Evolutionary conservation across 2,113 vertebrate genomes (phyloP).

Genomic region (Turnix velox): DNA sequence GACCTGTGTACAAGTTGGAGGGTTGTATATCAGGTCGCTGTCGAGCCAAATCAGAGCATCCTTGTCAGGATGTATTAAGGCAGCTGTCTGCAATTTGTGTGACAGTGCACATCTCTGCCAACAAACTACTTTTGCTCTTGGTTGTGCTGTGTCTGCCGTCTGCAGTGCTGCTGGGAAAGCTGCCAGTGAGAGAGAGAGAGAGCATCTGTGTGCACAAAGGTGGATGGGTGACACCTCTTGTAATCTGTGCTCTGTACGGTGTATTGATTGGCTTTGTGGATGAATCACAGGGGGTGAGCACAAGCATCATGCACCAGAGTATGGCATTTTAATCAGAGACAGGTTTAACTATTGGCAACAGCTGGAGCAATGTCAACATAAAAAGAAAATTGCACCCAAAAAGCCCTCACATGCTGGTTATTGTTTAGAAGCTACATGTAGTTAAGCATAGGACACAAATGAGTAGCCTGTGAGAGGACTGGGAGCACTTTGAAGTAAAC

Average conservation of each 20-base stretch:
- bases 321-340: not conserved
- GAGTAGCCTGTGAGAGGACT: not conserved
- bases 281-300: not conserved
- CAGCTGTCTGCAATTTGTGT: constrained; percentile 50
- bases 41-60: not conserved
- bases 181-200: constrained; percentile 43
- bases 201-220: constrained; percentile 19
- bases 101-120: not conserved
- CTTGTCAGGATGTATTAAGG: constrained; percentile 21
- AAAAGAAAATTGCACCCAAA: not conserved
- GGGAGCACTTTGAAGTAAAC: not conserved
- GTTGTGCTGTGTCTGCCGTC: not conserved
- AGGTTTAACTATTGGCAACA: not conserved
- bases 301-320: not conserved
- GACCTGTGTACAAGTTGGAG: not conserved
- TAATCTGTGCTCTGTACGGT: not conserved
- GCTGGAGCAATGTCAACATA: not conserved
- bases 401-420: not conserved
- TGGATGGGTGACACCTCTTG: constrained; percentile 44
- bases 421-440: not conserved
- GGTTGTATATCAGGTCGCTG: not conserved
- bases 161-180: constrained; percentile 46
- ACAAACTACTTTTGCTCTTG: constrained; percentile 21
- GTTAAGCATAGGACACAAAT: not conserved
- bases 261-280: constrained; percentile 51